Conservation (phyloP, 2,888 invertebrate species). For the Ectobius pallidus region DNA sequence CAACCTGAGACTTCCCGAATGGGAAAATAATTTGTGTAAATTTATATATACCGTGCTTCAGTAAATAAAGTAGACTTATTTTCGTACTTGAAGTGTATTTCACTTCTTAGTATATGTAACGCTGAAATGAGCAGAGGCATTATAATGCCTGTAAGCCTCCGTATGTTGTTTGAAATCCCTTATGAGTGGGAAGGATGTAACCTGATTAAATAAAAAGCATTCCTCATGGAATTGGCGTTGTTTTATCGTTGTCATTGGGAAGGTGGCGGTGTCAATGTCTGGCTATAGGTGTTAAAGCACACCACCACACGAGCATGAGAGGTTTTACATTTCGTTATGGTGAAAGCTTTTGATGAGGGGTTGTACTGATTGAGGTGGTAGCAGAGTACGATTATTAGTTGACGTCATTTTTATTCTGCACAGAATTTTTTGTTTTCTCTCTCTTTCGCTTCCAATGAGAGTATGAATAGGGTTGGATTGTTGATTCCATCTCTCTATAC, state of each 20-base stretch:
- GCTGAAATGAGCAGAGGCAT: too few relatives aligned
- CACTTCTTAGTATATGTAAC: too few relatives aligned
- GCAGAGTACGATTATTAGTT: conserved; percentile 2
- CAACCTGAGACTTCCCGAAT: too few relatives aligned
- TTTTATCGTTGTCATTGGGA: conserved; percentile 5
- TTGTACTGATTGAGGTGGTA: conserved; percentile 22
- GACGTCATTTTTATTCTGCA: conserved; percentile 4
- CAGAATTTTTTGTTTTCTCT: not conserved
- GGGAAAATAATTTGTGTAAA: too few relatives aligned
- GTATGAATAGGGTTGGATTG: conserved; percentile 9
- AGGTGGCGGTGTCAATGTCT: not conserved
- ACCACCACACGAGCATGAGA: not conserved
- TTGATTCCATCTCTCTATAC: conserved; percentile 5
- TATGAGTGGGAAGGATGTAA: not conserved
- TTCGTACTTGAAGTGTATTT: too few relatives aligned
- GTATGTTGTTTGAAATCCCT: not conserved
- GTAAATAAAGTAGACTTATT: too few relatives aligned
- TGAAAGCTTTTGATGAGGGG: conserved; percentile 29
- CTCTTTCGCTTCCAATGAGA: conserved; percentile 1
- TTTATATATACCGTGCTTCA: too few relatives aligned
- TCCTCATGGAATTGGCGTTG: conserved; percentile 25
- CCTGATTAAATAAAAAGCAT: conserved; percentile 23
- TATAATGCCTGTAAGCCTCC: not conserved
- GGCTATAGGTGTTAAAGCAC: conserved; percentile 8
- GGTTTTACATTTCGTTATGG: conserved; percentile 19